Conservation (phyloP, 2,888 invertebrate species). For the Diarsia dahlii region DNA sequence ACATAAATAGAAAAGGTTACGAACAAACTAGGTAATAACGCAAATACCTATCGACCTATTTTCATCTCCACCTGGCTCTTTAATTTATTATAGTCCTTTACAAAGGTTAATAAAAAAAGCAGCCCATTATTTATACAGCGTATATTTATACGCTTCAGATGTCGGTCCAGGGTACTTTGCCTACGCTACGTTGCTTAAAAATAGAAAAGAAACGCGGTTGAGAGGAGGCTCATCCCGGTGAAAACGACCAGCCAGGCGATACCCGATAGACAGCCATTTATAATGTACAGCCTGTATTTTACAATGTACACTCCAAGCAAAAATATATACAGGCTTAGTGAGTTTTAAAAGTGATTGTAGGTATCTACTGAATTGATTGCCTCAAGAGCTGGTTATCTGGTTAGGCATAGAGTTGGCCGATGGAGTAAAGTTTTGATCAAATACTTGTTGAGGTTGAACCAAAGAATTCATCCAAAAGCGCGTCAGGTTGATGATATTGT, state of each 20-base stretch:
- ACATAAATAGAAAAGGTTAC: too few relatives aligned
- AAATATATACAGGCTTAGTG: neutral
- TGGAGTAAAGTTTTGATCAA: neutral
- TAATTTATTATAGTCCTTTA: conserved; percentile 47
- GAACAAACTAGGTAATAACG: neutral
- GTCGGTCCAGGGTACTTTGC: conserved; percentile 35
- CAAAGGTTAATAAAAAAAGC: conserved; percentile 49
- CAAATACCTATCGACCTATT: neutral
- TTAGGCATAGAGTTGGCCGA: neutral
- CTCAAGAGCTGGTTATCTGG: neutral
- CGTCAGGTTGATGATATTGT: neutral
- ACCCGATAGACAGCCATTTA: conserved; percentile 63
- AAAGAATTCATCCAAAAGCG: neutral
- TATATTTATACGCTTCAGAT: conserved; percentile 55
- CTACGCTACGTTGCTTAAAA: conserved; percentile 58
- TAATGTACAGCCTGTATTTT: conserved; percentile 57
- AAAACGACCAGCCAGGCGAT: conserved; percentile 57
- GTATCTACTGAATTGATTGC: neutral
- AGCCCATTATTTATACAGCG: conserved; percentile 46
- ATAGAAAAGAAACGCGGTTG: conserved; percentile 63
- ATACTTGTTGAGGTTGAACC: neutral
- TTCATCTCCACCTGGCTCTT: conserved; percentile 12
- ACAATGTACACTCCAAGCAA: conserved; percentile 13
- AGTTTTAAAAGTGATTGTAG: neutral
- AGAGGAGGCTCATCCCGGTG: conserved; percentile 58